Evolutionary conservation across 2,797 vertebrate species (phyloP).

Genomic region (Discoglossus pictus): DNA sequence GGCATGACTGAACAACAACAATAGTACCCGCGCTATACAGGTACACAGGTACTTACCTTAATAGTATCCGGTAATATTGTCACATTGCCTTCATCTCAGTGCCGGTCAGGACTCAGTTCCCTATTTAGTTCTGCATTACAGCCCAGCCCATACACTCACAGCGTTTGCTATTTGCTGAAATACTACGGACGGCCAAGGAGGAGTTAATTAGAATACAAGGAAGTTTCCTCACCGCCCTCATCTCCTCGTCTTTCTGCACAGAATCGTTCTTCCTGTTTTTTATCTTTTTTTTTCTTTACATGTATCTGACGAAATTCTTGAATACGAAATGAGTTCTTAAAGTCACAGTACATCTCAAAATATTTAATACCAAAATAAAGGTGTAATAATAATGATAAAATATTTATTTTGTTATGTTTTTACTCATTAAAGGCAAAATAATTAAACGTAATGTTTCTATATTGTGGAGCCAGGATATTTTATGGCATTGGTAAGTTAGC

Average conservation of each 20-base stretch:
- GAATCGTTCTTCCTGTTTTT: slow-evolving; percentile 23
- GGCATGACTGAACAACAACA: no score
- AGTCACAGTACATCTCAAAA: slow-evolving; percentile 1
- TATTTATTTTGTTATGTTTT: no score
- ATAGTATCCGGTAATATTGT: no score
- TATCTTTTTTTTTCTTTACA: background rate
- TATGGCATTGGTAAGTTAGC: no score
- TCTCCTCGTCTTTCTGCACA: background rate
- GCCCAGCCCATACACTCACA: background rate
- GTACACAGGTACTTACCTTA: no score
- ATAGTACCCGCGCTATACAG: no score
- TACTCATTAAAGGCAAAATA: no score
- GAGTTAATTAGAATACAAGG: slow-evolving; percentile 21
- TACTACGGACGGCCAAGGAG: background rate
- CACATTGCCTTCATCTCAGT: slow-evolving; percentile 25
- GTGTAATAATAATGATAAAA: no score
- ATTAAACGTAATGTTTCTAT: no score
- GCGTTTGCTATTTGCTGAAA: background rate
- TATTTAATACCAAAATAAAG: no score
- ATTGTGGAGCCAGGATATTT: no score
- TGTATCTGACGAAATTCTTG: slow-evolving; percentile 16
- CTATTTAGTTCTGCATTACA: background rate
- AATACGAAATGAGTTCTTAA: slow-evolving; percentile 23
- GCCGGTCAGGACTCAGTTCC: background rate
- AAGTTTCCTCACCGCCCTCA: slow-evolving; percentile 16